Evolutionary conservation across 2,888 invertebrate species (phyloP), one percentile per base, ranked within the genome.

Genomic region (Eupeodes latifasciatus): DNA sequence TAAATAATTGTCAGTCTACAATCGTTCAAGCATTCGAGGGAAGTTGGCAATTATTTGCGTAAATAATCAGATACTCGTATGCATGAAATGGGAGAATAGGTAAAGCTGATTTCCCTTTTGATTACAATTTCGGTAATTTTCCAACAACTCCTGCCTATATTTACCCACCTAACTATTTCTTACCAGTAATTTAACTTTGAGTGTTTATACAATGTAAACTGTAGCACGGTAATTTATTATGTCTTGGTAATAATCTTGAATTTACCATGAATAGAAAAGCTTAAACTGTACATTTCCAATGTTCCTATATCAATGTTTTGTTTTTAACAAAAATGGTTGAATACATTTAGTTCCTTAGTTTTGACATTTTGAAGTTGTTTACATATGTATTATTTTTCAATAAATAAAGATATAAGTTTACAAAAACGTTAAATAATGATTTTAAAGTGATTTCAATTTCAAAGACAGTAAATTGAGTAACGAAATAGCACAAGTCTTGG

Each of bases 41-140:
- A 86, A 86, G 86, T 81, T 67, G 53, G 72, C 76, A 83, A 83
- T 87, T 83, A 76, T 87, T 87, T 80, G 76, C 76, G 86, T 80
- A 87, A 80, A 83, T 76, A 76, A 79, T 36, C 49, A 51, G n/a
- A 14, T 44, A n/a, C n/a, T n/a, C 10, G 53, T 59, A 72, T 47
- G 40, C 27, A 44, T 19, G 49, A 61, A 59, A 76, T 66, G 44
- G 47, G 69, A 66, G 66, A 53, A 11, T 34, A 53, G 49, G 53
- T 72, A 47, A 27, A 59, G 59, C 9, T 2, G 61, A 55, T 71
- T 64, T 61, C 57, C 19, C 51, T n/a, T 16, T 69, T 16, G 34
- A 6, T 66, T 53, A 27, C 19, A 40, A 61, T 80, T 71, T 57
- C 62, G 78, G 78, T 82, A 82, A 86, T 72, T 87, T 83, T 71